Evolutionary conservation across 2,797 vertebrate species (phyloP).

Genomic region (Rhodeus uyekii): DNA sequence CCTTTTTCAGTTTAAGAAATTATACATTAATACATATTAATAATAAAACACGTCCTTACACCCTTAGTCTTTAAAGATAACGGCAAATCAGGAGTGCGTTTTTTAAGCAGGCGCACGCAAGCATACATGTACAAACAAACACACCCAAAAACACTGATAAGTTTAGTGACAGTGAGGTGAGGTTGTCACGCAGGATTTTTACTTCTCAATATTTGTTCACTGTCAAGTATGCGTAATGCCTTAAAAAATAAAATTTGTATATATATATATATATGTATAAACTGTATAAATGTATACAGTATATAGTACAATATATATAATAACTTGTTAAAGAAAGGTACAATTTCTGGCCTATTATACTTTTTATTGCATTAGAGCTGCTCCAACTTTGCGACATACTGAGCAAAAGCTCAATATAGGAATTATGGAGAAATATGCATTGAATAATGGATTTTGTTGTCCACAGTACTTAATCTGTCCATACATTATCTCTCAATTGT

Average conservation of each 20-base stretch:
- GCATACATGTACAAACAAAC: background rate
- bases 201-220: conserved; percentile 2
- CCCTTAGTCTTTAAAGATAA: background rate
- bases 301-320: no score
- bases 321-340: no score
- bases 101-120: background rate
- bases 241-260: no score
- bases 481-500: background rate
- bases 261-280: no score
- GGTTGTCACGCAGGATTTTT: conserved; percentile 27
- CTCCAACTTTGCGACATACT: background rate
- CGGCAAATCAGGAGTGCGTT: background rate
- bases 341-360: background rate
- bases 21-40: background rate
- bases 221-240: background rate
- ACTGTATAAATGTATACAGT: no score
- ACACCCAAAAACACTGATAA: conserved; percentile 31
- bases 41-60: background rate
- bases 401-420: background rate
- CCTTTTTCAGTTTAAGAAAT: background rate
- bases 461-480: background rate
- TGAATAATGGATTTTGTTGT: background rate
- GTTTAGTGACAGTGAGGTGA: conserved; percentile 25
- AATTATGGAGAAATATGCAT: background rate
- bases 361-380: background rate